A percentile compares a stretch with the other conserved stretches of the same genome.
Evolutionary conservation across 64 coral and sea anemone species (phyloP).

Genomic region (Actinia equina): DNA sequence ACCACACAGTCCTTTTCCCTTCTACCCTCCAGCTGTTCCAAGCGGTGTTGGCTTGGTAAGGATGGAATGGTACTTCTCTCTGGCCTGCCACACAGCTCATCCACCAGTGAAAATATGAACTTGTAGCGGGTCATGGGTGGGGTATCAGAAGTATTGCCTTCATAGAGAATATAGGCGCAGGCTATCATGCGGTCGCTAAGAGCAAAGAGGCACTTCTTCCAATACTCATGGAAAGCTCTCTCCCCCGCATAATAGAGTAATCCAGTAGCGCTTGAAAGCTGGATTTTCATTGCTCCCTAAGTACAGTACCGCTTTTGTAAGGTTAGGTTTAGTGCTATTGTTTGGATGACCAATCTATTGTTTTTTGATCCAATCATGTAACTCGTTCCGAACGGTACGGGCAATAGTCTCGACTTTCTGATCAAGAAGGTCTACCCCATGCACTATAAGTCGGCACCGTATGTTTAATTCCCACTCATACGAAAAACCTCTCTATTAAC

Average conservation of each 20-base stretch:
- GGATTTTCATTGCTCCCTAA: too few relatives aligned
- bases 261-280: too few relatives aligned
- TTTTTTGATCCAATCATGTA: too few relatives aligned
- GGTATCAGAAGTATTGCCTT: background rate
- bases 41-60: background rate
- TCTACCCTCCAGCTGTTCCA: slow-evolving; percentile 1
- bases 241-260: background rate
- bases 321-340: too few relatives aligned
- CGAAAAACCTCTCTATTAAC: too few relatives aligned
- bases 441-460: too few relatives aligned
- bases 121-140: background rate
- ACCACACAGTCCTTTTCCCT: slow-evolving; percentile 42
- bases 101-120: slow-evolving; percentile 11
- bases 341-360: too few relatives aligned
- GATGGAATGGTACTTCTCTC: background rate
- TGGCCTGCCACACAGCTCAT: slow-evolving; percentile 15
- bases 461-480: too few relatives aligned
- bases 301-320: too few relatives aligned
- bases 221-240: slow-evolving; percentile 27
- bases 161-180: slow-evolving; percentile 9
- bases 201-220: slow-evolving; percentile 28
- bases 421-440: slow-evolving; percentile 23
- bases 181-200: slow-evolving; percentile 15
- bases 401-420: background rate
- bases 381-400: too few relatives aligned